Evolutionary conservation across 2,113 vertebrate species (phyloP).

Genomic region (Saccopteryx leptura): DNA sequence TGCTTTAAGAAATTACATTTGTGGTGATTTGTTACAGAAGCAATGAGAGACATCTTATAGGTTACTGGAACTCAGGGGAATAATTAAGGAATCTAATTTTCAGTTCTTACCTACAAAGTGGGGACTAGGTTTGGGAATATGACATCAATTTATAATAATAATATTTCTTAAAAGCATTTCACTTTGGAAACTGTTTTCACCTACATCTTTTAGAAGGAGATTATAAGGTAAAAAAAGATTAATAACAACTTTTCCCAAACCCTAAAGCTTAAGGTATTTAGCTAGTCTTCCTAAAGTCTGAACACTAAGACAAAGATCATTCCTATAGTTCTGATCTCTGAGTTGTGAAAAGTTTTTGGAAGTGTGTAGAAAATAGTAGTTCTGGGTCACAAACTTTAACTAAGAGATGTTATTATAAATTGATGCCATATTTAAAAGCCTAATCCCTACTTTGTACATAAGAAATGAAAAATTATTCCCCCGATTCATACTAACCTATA

Average conservation of each 20-base stretch:
- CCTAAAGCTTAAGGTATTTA: background rate
- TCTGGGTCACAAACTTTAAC: background rate
- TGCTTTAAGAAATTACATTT: background rate
- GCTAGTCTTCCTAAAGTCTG: background rate
- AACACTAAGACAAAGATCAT: background rate
- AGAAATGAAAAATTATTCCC: background rate
- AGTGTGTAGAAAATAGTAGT: background rate
- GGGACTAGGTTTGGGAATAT: background rate
- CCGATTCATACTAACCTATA: background rate
- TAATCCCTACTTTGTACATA: background rate
- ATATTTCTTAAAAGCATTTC: background rate
- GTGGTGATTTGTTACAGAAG: background rate
- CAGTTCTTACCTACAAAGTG: background rate
- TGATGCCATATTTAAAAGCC: background rate
- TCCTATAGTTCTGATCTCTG: background rate
- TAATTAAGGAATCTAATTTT: background rate
- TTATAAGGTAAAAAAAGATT: background rate
- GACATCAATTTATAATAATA: background rate
- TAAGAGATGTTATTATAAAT: background rate
- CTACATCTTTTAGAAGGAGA: constrained; percentile 5
- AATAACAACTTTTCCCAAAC: constrained; percentile 12
- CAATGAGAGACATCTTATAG: background rate
- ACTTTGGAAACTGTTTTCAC: background rate
- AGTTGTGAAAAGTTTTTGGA: background rate
- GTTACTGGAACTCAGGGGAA: background rate